Evolutionary conservation across 2,113 vertebrate species (phyloP).

Genomic region (Illadopsis cleaveri): DNA sequence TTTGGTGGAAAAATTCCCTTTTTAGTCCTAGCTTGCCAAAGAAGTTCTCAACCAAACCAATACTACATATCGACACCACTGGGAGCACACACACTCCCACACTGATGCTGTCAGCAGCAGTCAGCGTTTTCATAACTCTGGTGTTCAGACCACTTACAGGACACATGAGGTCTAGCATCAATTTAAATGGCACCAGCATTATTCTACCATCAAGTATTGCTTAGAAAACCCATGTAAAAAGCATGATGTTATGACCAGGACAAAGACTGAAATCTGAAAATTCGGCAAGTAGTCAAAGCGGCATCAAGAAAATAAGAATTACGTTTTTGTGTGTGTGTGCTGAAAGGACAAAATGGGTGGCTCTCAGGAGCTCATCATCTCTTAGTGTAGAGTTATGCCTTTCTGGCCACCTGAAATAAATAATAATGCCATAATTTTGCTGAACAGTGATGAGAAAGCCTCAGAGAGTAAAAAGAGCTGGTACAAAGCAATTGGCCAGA

Average conservation of each 20-base stretch:
- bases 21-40: neutral
- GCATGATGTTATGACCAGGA: neutral
- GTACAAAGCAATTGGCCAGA: neutral
- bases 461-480: neutral
- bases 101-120: neutral
- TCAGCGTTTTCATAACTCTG: neutral
- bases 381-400: neutral
- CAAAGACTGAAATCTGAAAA: neutral
- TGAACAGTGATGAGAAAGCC: neutral
- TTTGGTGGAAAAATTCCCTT: neutral
- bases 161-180: neutral
- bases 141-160: neutral
- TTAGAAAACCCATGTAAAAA: neutral
- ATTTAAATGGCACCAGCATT: neutral
- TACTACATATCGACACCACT: neutral
- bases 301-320: neutral
- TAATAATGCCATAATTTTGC: neutral
- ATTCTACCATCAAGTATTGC: neutral
- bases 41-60: neutral
- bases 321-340: neutral
- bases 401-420: neutral
- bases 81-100: neutral
- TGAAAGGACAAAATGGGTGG: neutral
- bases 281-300: neutral
- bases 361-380: neutral